Conservation (phyloP, 2,797 vertebrate genomes). For the Eutrigla gurnardus region DNA sequence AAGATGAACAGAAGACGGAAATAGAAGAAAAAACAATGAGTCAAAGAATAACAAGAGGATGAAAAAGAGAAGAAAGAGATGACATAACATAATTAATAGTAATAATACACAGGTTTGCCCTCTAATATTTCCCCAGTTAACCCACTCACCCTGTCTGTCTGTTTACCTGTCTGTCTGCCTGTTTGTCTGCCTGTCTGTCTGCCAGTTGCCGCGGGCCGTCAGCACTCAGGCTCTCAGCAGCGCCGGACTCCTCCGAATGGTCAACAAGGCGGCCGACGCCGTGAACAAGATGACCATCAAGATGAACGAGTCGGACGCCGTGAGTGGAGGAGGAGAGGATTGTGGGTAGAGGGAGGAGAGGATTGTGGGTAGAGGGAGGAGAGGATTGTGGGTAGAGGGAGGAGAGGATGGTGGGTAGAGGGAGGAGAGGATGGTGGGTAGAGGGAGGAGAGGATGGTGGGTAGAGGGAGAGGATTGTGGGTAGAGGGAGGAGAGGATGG, state of each 20-base stretch:
- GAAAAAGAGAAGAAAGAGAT: too few species aligned
- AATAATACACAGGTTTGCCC: too few species aligned
- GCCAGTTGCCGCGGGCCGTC: slow-evolving; percentile 96
- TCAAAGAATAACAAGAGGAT: too few species aligned
- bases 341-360: too few species aligned
- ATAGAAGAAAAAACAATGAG: too few species aligned
- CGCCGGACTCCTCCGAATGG: slow-evolving; percentile 98
- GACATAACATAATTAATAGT: too few species aligned
- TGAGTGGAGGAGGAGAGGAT: slow-evolving; percentile 78
- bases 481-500: too few species aligned
- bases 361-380: background rate
- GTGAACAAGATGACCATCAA: slow-evolving; percentile 99
- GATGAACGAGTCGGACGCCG: slow-evolving; percentile 99
- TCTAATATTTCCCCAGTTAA: background rate
- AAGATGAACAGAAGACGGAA: too few species aligned
- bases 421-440: background rate
- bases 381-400: rapidly evolving
- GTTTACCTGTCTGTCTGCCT: slow-evolving; percentile 1
- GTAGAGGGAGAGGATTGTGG: background rate
- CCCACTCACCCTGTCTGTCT: background rate
- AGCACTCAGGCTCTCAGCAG: slow-evolving; percentile 98
- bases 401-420: too few species aligned
- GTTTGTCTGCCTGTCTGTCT: slow-evolving; percentile 53
- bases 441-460: rapidly evolving
- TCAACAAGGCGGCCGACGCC: slow-evolving; percentile 98